These are phyloP conservation scores for Hemiscyllium ocellatum DNA, from an alignment of 2,113 vertebrate species.

Conservation along the genomic window DNA sequence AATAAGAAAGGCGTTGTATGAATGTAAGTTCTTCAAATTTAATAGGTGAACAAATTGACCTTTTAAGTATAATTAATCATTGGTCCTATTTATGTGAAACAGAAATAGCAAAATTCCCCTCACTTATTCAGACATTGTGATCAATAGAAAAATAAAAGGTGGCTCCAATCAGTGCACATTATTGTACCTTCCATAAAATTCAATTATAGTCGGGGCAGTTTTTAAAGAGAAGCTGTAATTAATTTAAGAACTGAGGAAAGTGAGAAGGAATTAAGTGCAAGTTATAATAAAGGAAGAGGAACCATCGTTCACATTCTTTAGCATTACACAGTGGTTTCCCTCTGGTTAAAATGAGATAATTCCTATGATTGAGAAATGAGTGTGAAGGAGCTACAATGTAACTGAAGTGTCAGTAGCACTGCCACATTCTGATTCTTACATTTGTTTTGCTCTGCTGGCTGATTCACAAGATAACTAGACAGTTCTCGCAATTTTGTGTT, in stretches of 20 bases:
- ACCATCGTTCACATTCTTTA: background rate
- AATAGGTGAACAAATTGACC: background rate
- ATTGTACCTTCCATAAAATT: background rate
- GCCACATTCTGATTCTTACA: constrained; percentile 53
- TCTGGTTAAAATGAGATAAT: background rate
- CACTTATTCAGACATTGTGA: background rate
- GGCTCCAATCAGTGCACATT: background rate
- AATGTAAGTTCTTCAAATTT: background rate
- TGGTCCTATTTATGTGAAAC: too few species aligned
- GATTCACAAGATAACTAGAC: constrained; percentile 44
- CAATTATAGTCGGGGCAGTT: background rate
- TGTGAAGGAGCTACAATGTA: too few species aligned
- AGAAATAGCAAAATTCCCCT: background rate
- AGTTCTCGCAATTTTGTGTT: constrained; percentile 63
- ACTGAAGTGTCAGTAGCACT: background rate
- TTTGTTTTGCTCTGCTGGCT: constrained; percentile 55
- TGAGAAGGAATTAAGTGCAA: background rate
- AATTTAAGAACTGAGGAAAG: background rate
- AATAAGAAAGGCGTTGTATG: background rate
- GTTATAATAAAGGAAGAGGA: background rate
- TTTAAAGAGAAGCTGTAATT: background rate
- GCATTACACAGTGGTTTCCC: background rate
- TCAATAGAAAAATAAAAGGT: background rate
- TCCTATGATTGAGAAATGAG: background rate
- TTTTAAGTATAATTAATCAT: background rate